Conservation (phyloP, 2,797 vertebrate species). For the Peromyscus nudipes region DNA sequence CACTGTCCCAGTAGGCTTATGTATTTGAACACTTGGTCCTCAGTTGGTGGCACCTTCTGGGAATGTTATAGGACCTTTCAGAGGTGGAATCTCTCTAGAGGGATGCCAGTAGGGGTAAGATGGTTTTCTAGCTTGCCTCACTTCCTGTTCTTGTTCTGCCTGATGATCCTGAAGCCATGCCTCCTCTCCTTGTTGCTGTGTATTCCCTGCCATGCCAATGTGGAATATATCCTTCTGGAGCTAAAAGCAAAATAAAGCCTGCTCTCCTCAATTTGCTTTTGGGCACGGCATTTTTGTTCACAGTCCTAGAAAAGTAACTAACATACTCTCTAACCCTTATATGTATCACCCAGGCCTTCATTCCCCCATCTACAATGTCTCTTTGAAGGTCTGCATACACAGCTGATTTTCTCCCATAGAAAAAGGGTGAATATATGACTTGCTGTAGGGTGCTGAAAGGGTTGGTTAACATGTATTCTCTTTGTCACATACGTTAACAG, state of each 20-base stretch:
- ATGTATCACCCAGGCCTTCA: background rate
- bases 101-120: too few species aligned
- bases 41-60: background rate
- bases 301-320: background rate
- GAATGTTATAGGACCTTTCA: background rate
- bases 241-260: background rate
- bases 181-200: background rate
- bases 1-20: background rate
- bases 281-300: background rate
- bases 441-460: background rate
- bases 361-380: background rate
- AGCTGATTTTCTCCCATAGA: background rate
- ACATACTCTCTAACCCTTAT: background rate
- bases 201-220: background rate
- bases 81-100: too few species aligned
- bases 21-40: background rate
- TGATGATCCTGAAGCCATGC: background rate
- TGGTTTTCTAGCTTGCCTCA: background rate
- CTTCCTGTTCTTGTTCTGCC: background rate
- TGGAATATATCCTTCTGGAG: background rate
- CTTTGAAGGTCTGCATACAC: background rate
- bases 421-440: background rate
- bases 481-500: background rate
- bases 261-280: background rate
- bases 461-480: slow-evolving; percentile 36